These are phyloP conservation scores for Ariopsis seemanni DNA, from an alignment of 2,113 vertebrate genomes.

Conservation along the genomic window DNA sequence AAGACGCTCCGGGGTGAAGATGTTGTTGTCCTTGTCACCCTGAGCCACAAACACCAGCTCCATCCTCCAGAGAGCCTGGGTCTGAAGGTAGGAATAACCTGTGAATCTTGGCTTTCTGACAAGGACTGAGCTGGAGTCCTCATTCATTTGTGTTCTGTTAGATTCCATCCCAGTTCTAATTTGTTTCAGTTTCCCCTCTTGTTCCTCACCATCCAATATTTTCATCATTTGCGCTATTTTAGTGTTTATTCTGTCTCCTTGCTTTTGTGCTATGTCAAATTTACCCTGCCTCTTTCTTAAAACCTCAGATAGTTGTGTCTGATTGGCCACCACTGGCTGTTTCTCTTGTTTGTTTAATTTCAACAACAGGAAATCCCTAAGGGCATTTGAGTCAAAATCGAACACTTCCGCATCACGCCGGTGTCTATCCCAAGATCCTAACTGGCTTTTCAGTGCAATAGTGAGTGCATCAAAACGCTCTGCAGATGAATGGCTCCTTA, in stretches of 20 bases:
- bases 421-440: slow-evolving; percentile 91
- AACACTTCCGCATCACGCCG: slow-evolving; percentile 79
- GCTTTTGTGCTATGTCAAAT: slow-evolving; percentile 25
- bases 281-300: slow-evolving; percentile 25
- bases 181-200: slow-evolving; percentile 27
- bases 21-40: slow-evolving; percentile 85
- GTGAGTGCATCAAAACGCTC: slow-evolving; percentile 91
- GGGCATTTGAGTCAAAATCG: slow-evolving; percentile 77
- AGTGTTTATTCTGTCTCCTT: neutral
- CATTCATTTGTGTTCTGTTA: neutral
- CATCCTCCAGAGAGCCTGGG: slow-evolving; percentile 91
- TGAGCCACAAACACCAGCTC: slow-evolving; percentile 94
- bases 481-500: slow-evolving; percentile 93
- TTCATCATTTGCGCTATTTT: slow-evolving; percentile 25
- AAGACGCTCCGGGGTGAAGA: slow-evolving; percentile 92
- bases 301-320: slow-evolving; percentile 11
- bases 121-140: neutral
- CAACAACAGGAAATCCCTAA: slow-evolving; percentile 82
- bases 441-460: slow-evolving; percentile 89
- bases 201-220: slow-evolving; percentile 11
- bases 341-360: slow-evolving; percentile 66
- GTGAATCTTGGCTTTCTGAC: slow-evolving; percentile 63
- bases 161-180: neutral
- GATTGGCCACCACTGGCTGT: slow-evolving; percentile 43
- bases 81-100: slow-evolving; percentile 84